Evolutionary conservation across 2,797 vertebrate species (phyloP), one percentile per base, ranked within the genome.

Genomic region (Cyclopterus lumpus): DNA sequence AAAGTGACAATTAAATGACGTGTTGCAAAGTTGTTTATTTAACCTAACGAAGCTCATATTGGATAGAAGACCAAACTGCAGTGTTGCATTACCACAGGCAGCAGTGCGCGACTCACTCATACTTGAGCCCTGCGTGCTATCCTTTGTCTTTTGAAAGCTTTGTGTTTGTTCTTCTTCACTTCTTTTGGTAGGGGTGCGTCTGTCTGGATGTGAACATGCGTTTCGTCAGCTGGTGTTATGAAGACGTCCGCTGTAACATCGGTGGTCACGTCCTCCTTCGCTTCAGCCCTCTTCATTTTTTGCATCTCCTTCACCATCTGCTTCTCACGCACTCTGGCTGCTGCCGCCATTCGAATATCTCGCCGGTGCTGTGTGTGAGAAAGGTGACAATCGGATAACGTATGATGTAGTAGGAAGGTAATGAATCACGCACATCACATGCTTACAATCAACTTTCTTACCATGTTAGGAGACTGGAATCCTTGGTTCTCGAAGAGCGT

Each of bases 381-480:
- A 67, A 76, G 59, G 14, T 8, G 0, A 67, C 46, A 63, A 59
- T 42, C 1, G 28, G 18, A 2, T 49, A 63, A 22, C 34, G 2
- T 16, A 46, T 8, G 9, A 58, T 24, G 26, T 7, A 34, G 11
- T 20, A 22, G 22, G 26, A 2, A 3, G 2, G 20, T 26, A 12
- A 22, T 12, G 6, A 0, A n/a, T 51, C n/a, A 0, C 42, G 5
- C 7, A 9, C 7, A 26, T 60, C 12, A 49, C n/a, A 16, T 28
- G 22, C 5, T 4, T 51, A 32, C 2, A 59, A 32, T 28, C 15
- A 32, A 67, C 12, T 8, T 54, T 58, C 44, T 94, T 95, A 99
- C 98, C 97, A 93, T 95, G 86, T 99, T 99, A 14, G 98, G 98
- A 55, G 98, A 99, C 87, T 92, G 91, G 85, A 97, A 99, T 67